Evolutionary conservation across 1,140 invertebrate species (phyloP).

Genomic region (Drosophila dunni): DNA sequence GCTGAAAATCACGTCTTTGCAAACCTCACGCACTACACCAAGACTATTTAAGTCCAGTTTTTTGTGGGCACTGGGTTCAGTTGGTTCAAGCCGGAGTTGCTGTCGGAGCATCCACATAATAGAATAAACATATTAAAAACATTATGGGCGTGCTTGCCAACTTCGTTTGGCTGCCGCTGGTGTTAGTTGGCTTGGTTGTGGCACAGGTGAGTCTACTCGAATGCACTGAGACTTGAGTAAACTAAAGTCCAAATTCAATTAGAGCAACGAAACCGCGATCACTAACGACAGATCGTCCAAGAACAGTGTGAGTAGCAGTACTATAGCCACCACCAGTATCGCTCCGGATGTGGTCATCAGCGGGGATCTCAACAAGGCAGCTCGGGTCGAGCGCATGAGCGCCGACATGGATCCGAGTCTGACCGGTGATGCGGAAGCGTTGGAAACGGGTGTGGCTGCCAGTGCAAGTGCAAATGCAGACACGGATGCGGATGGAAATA

Average conservation of each 20-base stretch:
- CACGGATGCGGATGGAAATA: not conserved
- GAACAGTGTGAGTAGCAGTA: constrained; percentile 25
- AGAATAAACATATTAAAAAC: not conserved
- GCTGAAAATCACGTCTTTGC: constrained; percentile 64
- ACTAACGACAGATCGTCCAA: constrained; percentile 2
- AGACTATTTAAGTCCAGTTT: constrained; percentile 70
- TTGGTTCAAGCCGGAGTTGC: constrained; percentile 36
- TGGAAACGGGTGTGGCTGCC: too few species aligned
- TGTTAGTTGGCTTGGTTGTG: constrained; percentile 35
- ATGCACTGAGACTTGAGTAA: not conserved
- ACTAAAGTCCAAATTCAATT: not conserved
- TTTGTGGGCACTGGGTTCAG: constrained; percentile 54
- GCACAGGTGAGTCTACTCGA: constrained; percentile 18
- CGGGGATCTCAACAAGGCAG: constrained; percentile 41
- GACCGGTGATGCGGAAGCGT: not conserved
- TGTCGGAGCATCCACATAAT: not conserved
- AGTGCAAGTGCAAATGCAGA: not conserved
- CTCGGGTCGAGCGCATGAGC: constrained; percentile 32
- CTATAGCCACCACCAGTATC: constrained; percentile 13
- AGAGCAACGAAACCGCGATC: constrained; percentile 34
- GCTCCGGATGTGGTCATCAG: constrained; percentile 27
- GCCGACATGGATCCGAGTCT: not conserved
- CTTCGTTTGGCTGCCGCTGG: constrained; percentile 50
- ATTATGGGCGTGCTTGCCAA: constrained; percentile 54
- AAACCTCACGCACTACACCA: constrained; percentile 20